Evolutionary conservation across 2,888 invertebrate species (phyloP).

Genomic region (Sesia bembeciformis): DNA sequence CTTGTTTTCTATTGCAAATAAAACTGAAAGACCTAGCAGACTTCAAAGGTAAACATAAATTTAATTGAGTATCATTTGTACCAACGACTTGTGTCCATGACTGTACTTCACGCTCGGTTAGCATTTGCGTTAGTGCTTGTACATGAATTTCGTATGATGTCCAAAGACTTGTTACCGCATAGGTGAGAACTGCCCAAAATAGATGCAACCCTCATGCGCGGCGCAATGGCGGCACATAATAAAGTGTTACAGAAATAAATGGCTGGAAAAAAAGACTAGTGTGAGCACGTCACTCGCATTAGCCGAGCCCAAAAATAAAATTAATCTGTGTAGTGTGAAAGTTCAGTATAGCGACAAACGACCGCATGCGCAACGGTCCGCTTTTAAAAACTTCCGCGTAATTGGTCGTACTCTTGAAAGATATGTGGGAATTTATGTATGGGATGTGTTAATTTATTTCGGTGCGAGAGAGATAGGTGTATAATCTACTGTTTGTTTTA

Average conservation of each 20-base stretch:
- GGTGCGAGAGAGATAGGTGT: no score
- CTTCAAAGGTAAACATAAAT: background rate
- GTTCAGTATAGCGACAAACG: conserved; percentile 58
- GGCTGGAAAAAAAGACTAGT: conserved; percentile 48
- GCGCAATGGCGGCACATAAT: conserved; percentile 55
- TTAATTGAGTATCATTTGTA: no score
- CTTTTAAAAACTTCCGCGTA: conserved; percentile 42
- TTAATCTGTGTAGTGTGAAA: conserved; percentile 61
- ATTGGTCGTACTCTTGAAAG: conserved; percentile 32
- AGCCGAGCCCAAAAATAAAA: conserved; percentile 58
- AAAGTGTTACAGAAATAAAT: conserved; percentile 57
- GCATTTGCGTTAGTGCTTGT: background rate
- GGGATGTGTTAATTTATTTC: background rate
- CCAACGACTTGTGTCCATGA: background rate
- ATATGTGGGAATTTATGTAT: conserved; percentile 29
- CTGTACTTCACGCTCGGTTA: background rate
- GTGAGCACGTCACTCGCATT: conserved; percentile 49
- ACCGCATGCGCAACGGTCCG: conserved; percentile 29
- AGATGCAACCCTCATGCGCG: conserved; percentile 40
- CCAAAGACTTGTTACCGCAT: background rate
- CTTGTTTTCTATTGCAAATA: no score
- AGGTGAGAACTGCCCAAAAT: conserved; percentile 23
- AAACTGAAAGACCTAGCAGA: no score
- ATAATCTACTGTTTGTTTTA: no score
- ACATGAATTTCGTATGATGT: background rate